Conservation (phyloP, 2,113 vertebrate species). For the Proteles cristata region DNA sequence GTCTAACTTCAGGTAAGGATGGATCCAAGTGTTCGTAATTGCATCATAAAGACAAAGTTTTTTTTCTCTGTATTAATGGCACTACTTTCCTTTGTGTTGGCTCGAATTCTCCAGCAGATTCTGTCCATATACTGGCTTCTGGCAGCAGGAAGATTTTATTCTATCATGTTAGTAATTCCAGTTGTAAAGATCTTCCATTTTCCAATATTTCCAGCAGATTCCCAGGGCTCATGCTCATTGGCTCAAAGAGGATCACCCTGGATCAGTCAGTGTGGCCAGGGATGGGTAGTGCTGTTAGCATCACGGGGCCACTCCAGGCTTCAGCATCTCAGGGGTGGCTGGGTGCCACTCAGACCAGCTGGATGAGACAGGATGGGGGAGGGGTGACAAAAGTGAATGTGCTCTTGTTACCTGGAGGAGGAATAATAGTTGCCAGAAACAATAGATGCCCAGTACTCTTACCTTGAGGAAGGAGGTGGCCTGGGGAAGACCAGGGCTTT, state of each 20-base stretch:
- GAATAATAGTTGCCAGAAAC: background rate
- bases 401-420: background rate
- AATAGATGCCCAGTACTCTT: background rate
- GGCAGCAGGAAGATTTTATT: background rate
- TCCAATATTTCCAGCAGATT: background rate
- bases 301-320: background rate
- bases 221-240: background rate
- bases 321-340: background rate
- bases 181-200: background rate
- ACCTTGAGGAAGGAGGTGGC: background rate
- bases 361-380: background rate
- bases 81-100: background rate
- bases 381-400: background rate
- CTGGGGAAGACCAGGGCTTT: background rate
- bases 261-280: background rate
- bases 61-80: background rate
- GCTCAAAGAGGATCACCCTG: background rate
- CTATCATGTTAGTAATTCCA: background rate
- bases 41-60: background rate
- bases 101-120: slow-evolving; percentile 25
- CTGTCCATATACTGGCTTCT: background rate
- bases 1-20: background rate
- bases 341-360: background rate
- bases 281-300: background rate
- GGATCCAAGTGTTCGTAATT: background rate